These are phyloP conservation scores for Amazona vittata DNA, from an alignment of 2,113 vertebrate genomes.

Conservation along the genomic window DNA sequence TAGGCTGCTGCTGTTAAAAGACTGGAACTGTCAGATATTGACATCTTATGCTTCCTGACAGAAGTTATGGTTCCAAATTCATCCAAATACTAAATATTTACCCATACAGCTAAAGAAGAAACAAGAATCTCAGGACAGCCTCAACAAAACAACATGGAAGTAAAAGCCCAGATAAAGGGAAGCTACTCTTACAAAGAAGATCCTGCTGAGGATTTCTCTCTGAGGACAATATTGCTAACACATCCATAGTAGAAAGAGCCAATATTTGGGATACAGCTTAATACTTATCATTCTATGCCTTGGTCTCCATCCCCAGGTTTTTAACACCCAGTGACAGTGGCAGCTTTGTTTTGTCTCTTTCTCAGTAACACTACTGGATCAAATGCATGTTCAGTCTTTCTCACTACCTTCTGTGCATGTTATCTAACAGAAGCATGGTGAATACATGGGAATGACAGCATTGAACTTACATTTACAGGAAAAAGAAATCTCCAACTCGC, in stretches of 20 bases:
- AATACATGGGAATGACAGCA: background rate
- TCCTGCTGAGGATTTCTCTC: background rate
- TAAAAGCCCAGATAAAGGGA: background rate
- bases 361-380: background rate
- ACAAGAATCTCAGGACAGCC: background rate
- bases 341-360: background rate
- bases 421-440: background rate
- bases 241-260: background rate
- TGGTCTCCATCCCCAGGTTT: background rate
- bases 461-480: background rate
- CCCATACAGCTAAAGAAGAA: background rate
- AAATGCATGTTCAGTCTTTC: background rate
- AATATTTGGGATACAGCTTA: background rate
- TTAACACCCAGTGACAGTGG: background rate
- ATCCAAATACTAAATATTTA: slow-evolving; percentile 2
- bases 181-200: background rate
- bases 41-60: background rate
- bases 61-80: background rate
- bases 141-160: background rate
- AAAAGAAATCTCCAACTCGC: background rate
- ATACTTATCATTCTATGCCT: background rate
- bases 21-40: background rate
- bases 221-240: background rate
- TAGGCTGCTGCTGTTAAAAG: background rate
- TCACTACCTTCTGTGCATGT: background rate